A percentile compares a stretch with the other conserved stretches of the same genome.
phyloP scores from a whole-genome alignment of 2,888 invertebrate species.

The Octonoba sinensis region DNA sequence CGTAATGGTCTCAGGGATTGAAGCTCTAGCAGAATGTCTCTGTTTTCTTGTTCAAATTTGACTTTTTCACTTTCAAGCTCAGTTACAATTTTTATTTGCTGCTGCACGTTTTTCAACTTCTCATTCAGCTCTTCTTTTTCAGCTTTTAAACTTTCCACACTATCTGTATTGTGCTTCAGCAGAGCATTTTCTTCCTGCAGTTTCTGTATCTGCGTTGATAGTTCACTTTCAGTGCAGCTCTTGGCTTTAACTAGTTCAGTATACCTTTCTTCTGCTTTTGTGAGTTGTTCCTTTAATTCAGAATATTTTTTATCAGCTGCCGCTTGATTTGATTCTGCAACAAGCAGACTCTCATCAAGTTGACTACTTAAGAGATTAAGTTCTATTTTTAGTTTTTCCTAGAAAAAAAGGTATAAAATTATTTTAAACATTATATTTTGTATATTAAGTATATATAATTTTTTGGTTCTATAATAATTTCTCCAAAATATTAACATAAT shows the following conservation, averaged over 20 bases:
- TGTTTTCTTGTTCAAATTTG: slow-evolving; percentile 27
- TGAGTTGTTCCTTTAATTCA: slow-evolving; percentile 41
- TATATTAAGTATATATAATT: no score
- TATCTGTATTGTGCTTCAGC: slow-evolving; percentile 12
- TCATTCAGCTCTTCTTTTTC: slow-evolving; percentile 52
- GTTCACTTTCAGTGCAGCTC: slow-evolving; percentile 18
- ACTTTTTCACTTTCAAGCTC: slow-evolving; percentile 37
- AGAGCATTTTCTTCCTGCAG: slow-evolving; percentile 42
- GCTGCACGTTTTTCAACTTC: slow-evolving; percentile 41
- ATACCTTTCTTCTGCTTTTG: slow-evolving; percentile 30
- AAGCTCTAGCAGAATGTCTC: slow-evolving; percentile 20
- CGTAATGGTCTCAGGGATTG: slow-evolving; percentile 9
- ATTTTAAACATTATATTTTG: neutral
- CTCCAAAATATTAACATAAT: no score
- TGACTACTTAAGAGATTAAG: slow-evolving; percentile 57
- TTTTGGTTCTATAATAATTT: no score
- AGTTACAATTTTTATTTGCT: slow-evolving; percentile 33
- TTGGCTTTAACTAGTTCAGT: slow-evolving; percentile 9
- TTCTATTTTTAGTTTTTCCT: slow-evolving; percentile 58
- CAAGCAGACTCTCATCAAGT: slow-evolving; percentile 53
- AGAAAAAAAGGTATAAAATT: neutral
- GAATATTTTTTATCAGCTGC: slow-evolving; percentile 50
- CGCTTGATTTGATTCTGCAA: slow-evolving; percentile 47
- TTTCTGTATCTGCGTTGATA: slow-evolving; percentile 19
- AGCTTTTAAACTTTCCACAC: slow-evolving; percentile 39